These are phyloP conservation scores for Telenomus remus DNA, from an alignment of 1,140 invertebrate species.

Conservation along the genomic window DNA sequence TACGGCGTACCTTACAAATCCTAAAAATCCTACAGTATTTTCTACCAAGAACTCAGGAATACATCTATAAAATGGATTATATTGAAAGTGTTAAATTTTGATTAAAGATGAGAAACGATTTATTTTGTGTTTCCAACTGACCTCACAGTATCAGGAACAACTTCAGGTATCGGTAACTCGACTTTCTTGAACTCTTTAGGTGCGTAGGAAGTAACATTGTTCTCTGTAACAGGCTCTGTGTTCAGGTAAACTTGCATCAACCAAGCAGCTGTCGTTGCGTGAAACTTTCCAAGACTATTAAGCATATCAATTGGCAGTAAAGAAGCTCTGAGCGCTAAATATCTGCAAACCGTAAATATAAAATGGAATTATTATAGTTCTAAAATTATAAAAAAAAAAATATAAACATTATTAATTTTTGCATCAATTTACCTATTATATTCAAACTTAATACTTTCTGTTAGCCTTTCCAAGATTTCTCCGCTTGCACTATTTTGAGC, in stretches of 20 bases:
- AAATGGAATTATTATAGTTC: too few relatives aligned
- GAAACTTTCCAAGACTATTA: conserved; percentile 83
- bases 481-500: conserved; percentile 74
- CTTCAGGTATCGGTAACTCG: conserved; percentile 81
- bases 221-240: conserved; percentile 59
- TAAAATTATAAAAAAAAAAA: too few relatives aligned
- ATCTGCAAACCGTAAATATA: conserved; percentile 71
- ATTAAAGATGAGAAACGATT: conserved; percentile 6
- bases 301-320: conserved; percentile 84
- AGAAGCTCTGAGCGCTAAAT: conserved; percentile 81
- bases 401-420: too few relatives aligned
- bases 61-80: conserved; percentile 77
- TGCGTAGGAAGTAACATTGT: conserved; percentile 72
- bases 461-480: conserved; percentile 78
- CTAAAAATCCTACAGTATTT: conserved; percentile 88
- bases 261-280: conserved; percentile 89
- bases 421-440: conserved; percentile 74
- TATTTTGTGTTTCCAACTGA: conserved; percentile 54
- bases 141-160: conserved; percentile 80
- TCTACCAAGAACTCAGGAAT: conserved; percentile 94
- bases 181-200: conserved; percentile 77
- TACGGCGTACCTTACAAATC: conserved; percentile 82
- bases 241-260: conserved; percentile 85
- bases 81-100: too few relatives aligned
- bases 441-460: conserved; percentile 79